Base-by-base conservation (phyloP, 2,888 invertebrate genomes). In the Diabrotica balteata region DNA sequence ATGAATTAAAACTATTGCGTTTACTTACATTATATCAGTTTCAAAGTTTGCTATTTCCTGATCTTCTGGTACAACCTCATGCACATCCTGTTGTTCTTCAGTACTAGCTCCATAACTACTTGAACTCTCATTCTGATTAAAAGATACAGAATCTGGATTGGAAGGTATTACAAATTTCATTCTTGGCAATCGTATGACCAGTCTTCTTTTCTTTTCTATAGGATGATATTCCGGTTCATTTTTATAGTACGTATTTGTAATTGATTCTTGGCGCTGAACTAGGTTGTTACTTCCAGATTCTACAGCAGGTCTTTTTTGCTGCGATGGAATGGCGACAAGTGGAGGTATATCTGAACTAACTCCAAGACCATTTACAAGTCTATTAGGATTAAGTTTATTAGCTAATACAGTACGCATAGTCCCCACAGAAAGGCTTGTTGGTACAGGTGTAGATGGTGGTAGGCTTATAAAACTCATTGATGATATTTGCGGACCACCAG, bases 101-200 rank as follows among this genome's bases (percentile, higher is more conserved):
- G 60, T 6, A 9, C 32, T 32, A 32, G 46, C 46, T 32, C 11
- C 61, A 53, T 53, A 32, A 61, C 43, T 44, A n/a, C 49, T 55
- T 8, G 62, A 61, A 58, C 52, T 51, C 17, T 63, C 45, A 9
- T 51, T 44, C 42, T 46, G 4, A 17, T 54, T 46, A 59, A 49
- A 22, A 7, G 46, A 11, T 22, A 32, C 32, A 32, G 32, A 1
- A 32, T 32, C 32, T 32, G 32, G 5, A 32, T 32, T 32, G 7
- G n/a, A 17, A 42, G 67, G 63, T 49, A 67, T 7, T 22, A 47
- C 47, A 11, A 67, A 57, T 32, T 67, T 49, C 52, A 60, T 62
- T 9, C 70, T 66, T 17, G 70, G 64, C 57, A 70, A 61, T 46
- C 55, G 45, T 7, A 70, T 57, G 11, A 70, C 59, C n/a, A 70